A percentile compares a stretch with the other conserved stretches of the same genome.
Evolutionary conservation across 1,140 invertebrate species (phyloP).

Genomic region (Hylaeus volcanicus): DNA sequence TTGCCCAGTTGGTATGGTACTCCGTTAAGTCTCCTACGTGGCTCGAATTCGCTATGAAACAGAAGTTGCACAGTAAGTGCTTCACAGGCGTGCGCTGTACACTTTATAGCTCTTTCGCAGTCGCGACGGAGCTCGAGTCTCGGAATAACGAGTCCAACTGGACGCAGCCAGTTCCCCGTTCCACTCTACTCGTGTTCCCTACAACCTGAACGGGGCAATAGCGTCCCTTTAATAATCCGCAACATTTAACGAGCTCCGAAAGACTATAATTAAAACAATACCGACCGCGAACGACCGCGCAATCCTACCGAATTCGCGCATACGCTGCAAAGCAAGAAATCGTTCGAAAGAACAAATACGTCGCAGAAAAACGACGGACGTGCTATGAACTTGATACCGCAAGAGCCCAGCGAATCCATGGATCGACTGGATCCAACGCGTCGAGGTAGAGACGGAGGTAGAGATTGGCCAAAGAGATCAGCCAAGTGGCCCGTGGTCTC

Average conservation of each 20-base stretch:
- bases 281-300: background rate
- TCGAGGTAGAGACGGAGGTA: constrained; percentile 3
- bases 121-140: background rate
- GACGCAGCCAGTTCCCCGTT: background rate
- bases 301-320: too few relatives aligned
- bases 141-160: constrained; percentile 24
- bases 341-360: too few relatives aligned
- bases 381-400: background rate
- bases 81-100: background rate
- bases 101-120: constrained; percentile 22
- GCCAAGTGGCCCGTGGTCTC: constrained; percentile 49
- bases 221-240: constrained; percentile 26
- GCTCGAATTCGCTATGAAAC: constrained; percentile 23
- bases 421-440: constrained; percentile 25
- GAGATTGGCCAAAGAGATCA: constrained; percentile 57
- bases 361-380: too few relatives aligned
- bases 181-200: background rate
- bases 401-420: constrained; percentile 33
- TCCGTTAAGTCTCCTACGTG: constrained; percentile 45
- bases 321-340: too few relatives aligned
- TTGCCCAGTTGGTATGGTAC: background rate
- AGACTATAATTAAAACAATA: constrained; percentile 17
- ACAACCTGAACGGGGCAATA: background rate
- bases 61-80: constrained; percentile 27
- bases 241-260: constrained; percentile 21